Percentiles rank a stretch among this genome's conserved stretches.
Conservation (phyloP, 2,888 invertebrate genomes). For the Lampropteryx suffumata region DNA sequence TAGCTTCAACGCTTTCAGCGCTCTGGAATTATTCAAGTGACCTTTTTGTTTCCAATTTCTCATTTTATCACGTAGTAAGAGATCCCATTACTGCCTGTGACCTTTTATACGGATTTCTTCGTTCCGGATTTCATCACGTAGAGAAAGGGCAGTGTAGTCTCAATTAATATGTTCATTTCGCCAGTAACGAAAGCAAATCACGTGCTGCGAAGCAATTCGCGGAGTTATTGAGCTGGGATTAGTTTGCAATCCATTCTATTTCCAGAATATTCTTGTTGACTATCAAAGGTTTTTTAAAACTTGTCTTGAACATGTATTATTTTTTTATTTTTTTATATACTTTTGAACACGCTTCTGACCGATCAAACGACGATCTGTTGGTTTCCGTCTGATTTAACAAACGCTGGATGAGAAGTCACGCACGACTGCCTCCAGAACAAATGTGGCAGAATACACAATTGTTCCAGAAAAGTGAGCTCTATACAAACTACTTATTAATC, state of each 20-base stretch:
- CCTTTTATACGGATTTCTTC: constrained; percentile 6
- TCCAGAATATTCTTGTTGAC: not conserved
- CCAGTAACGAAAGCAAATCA: constrained; percentile 44
- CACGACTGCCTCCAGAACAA: constrained; percentile 60
- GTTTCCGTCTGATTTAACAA: constrained; percentile 59
- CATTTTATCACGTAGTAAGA: constrained; percentile 1
- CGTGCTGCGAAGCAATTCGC: constrained; percentile 37
- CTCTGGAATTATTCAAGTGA: not conserved
- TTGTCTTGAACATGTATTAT: too few relatives aligned
- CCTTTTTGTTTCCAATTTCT: not conserved
- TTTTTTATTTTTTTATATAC: too few relatives aligned
- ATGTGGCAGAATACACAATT: constrained; percentile 62
- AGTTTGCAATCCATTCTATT: constrained; percentile 30
- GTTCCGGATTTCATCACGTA: constrained; percentile 13
- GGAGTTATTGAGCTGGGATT: constrained; percentile 41
- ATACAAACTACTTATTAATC: constrained; percentile 15
- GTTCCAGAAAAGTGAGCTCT: constrained; percentile 55
- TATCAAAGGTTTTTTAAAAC: too few relatives aligned
- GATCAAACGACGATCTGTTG: constrained; percentile 35
- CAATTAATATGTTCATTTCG: constrained; percentile 42
- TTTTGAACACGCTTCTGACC: too few relatives aligned
- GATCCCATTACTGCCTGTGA: constrained; percentile 2
- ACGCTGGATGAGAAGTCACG: constrained; percentile 60
- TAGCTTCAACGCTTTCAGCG: too few relatives aligned
- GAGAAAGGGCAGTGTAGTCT: constrained; percentile 17